Conservation (phyloP, 2,113 vertebrate genomes). For the Hippocampus zosterae region DNA sequence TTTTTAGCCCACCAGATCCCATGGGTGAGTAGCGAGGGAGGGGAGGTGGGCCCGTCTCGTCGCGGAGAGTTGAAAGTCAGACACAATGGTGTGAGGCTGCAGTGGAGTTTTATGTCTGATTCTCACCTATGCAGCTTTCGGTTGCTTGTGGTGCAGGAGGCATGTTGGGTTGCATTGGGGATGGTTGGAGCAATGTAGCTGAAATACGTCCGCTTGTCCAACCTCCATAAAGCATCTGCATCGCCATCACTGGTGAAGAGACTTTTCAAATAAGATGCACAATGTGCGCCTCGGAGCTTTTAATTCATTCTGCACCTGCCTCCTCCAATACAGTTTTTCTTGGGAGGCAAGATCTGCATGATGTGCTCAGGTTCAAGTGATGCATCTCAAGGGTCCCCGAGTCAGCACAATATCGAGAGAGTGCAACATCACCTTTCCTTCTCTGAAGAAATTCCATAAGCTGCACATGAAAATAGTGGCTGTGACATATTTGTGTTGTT, state of each 20-base stretch:
- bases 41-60: conserved; percentile 55
- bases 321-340: conserved; percentile 54
- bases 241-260: conserved; percentile 35
- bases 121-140: conserved; percentile 31
- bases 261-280: conserved; percentile 41
- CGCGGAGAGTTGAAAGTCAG: conserved; percentile 74
- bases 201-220: conserved; percentile 46
- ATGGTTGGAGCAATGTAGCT: conserved; percentile 26
- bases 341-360: conserved; percentile 41
- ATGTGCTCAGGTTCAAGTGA: conserved; percentile 32
- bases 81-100: conserved; percentile 68
- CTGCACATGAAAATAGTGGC: conserved; percentile 16
- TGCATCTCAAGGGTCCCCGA: conserved; percentile 26
- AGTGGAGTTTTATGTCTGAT: conserved; percentile 14
- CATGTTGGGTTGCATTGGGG: conserved; percentile 6
- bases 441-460: conserved; percentile 1
- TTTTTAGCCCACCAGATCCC: conserved; percentile 68
- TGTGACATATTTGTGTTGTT: conserved; percentile 30
- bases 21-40: conserved; percentile 42
- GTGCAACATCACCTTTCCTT: conserved; percentile 1
- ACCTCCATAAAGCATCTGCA: conserved; percentile 31
- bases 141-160: conserved; percentile 24
- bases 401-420: conserved; percentile 1
- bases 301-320: conserved; percentile 54
- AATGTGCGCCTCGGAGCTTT: conserved; percentile 42